Conservation (phyloP, 2,797 vertebrate species). For the Clarias laeviceps region DNA sequence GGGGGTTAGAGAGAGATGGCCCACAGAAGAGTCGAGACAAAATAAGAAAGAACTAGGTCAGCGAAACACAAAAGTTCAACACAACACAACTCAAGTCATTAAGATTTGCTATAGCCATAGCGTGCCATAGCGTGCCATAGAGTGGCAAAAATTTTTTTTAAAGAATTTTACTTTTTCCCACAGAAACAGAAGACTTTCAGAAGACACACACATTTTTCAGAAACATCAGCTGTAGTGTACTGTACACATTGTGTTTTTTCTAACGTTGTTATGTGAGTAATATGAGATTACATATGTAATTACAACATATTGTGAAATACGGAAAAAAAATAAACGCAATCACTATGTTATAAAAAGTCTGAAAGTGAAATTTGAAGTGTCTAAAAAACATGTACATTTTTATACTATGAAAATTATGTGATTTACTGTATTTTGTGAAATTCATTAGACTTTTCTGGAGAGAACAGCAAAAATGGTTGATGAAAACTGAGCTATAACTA, state of each 20-base stretch:
- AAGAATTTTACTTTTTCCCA: background rate
- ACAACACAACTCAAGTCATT: constrained; percentile 19
- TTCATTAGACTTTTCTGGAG: background rate
- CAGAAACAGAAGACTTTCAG: background rate
- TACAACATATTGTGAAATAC: background rate
- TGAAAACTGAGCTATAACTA: background rate
- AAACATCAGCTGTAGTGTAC: background rate
- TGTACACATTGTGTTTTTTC: background rate
- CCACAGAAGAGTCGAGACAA: constrained; percentile 63
- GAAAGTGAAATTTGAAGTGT: background rate
- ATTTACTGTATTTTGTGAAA: background rate
- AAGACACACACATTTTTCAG: background rate
- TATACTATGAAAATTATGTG: background rate
- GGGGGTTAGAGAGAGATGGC: constrained; percentile 44
- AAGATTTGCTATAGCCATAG: background rate
- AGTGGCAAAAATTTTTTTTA: no score
- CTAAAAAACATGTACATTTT: background rate
- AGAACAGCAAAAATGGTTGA: background rate
- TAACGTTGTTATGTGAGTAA: background rate
- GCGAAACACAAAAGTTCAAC: constrained; percentile 57
- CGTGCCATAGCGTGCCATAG: no score
- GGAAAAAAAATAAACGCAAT: background rate
- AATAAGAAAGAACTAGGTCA: constrained; percentile 76
- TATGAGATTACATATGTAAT: background rate
- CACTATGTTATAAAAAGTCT: background rate